phyloP scores from a whole-genome alignment of 1,140 invertebrate genomes.

The Solen grandis region DNA sequence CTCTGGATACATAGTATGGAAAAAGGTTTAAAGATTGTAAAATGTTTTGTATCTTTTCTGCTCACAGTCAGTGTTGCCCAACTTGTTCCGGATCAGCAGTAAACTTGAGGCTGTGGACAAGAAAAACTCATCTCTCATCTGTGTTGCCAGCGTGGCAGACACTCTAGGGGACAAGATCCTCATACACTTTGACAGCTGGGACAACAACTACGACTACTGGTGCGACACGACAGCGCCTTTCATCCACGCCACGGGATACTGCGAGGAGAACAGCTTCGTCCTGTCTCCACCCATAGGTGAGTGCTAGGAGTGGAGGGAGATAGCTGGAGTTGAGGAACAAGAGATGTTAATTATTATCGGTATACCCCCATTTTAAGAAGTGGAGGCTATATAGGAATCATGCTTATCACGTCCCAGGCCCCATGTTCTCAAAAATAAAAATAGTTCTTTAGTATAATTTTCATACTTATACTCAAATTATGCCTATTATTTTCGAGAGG shows the following conservation, averaged over 20 bases:
- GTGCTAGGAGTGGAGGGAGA: slow-evolving; percentile 1
- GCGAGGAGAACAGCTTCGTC: slow-evolving; percentile 88
- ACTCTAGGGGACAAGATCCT: slow-evolving; percentile 77
- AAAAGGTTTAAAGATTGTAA: too few species aligned
- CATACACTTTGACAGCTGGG: slow-evolving; percentile 81
- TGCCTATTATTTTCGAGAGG: too few species aligned
- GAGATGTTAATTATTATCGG: too few species aligned
- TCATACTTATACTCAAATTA: too few species aligned
- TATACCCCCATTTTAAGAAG: too few species aligned
- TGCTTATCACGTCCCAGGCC: too few species aligned
- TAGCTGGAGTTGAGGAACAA: too few species aligned
- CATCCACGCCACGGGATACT: slow-evolving; percentile 97
- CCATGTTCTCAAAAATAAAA: too few species aligned
- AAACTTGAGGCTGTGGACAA: slow-evolving; percentile 97
- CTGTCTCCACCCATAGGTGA: slow-evolving; percentile 91
- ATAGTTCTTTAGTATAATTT: too few species aligned
- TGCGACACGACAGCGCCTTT: slow-evolving; percentile 89
- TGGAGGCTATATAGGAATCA: too few species aligned
- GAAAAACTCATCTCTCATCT: slow-evolving; percentile 90
- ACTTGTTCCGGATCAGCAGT: slow-evolving; percentile 92
- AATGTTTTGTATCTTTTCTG: too few species aligned
- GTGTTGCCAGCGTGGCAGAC: slow-evolving; percentile 79
- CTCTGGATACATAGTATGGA: too few species aligned
- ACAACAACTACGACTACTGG: slow-evolving; percentile 80
- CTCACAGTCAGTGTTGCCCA: slow-evolving; percentile 85